These are phyloP conservation scores for Drosophila pegasa DNA, from an alignment of 2,888 invertebrate species.

Conservation along the genomic window DNA sequence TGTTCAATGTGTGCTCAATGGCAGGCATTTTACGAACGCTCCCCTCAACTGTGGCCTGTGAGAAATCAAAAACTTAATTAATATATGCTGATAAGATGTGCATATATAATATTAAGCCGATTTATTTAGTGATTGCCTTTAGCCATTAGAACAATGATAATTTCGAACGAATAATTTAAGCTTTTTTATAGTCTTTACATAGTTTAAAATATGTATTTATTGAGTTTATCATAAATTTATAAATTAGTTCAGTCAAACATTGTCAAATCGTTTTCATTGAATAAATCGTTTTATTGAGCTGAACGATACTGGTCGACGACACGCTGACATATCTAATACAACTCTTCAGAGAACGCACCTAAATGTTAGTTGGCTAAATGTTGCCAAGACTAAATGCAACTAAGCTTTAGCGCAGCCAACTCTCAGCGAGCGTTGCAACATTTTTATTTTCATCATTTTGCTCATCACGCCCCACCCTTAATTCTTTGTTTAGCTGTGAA, in stretches of 20 bases:
- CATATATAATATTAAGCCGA: too few species aligned
- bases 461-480: too few species aligned
- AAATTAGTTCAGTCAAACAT: not conserved
- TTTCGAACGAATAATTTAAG: not conserved
- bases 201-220: too few species aligned
- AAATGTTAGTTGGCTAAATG: not conserved
- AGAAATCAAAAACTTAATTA: not conserved
- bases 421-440: too few species aligned
- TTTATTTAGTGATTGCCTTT: not conserved
- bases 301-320: not conserved
- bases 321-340: not conserved
- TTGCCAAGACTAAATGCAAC: not conserved
- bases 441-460: too few species aligned
- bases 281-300: not conserved
- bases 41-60: constrained; percentile 14
- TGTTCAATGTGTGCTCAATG: constrained; percentile 86
- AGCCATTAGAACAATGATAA: not conserved
- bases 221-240: too few species aligned
- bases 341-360: not conserved
- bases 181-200: too few species aligned
- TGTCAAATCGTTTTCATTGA: not conserved
- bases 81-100: not conserved
- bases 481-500: too few species aligned
- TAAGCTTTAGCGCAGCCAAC: not conserved
- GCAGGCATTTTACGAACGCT: constrained; percentile 67